Evolutionary conservation across 2,888 invertebrate species (phyloP).

Genomic region (Rhabditophanes sp.): DNA sequence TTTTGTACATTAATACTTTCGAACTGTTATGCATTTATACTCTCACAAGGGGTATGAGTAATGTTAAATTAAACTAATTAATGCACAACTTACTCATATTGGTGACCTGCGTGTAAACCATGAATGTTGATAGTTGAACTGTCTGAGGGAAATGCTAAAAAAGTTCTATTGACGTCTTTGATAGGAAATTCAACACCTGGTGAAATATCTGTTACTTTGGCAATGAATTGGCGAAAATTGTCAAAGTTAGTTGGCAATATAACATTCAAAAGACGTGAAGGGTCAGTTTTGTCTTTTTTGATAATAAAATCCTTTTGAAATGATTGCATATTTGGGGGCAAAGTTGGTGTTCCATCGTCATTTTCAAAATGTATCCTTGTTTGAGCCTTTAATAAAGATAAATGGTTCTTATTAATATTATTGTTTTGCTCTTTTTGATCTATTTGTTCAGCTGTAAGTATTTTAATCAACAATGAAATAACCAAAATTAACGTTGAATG

Average conservation of each 20-base stretch:
- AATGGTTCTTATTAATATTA: too few species aligned
- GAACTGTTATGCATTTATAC: neutral
- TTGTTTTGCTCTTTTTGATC: too few species aligned
- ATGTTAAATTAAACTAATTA: neutral
- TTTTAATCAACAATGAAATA: too few species aligned
- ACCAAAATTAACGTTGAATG: too few species aligned
- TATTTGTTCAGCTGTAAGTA: too few species aligned
- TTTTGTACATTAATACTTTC: constrained; percentile 1
- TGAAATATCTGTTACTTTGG: constrained; percentile 33
- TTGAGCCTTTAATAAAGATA: too few species aligned
- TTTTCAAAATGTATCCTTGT: too few species aligned
- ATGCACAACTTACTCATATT: constrained; percentile 17
- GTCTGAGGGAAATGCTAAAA: constrained; percentile 25
- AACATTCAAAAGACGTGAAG: constrained; percentile 27
- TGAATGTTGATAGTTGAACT: constrained; percentile 26
- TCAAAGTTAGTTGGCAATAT: constrained; percentile 22
- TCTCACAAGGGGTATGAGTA: neutral
- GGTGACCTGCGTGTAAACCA: constrained; percentile 31
- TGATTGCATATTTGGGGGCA: too few species aligned
- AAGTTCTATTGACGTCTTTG: constrained; percentile 33
- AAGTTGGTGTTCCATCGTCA: too few species aligned
- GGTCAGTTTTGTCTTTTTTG: constrained; percentile 19
- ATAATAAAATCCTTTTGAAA: too few species aligned
- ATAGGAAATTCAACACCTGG: constrained; percentile 13
- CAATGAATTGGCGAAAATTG: constrained; percentile 29